phyloP scores from a whole-genome alignment of 2,113 vertebrate species.

The Antigone vipio region DNA sequence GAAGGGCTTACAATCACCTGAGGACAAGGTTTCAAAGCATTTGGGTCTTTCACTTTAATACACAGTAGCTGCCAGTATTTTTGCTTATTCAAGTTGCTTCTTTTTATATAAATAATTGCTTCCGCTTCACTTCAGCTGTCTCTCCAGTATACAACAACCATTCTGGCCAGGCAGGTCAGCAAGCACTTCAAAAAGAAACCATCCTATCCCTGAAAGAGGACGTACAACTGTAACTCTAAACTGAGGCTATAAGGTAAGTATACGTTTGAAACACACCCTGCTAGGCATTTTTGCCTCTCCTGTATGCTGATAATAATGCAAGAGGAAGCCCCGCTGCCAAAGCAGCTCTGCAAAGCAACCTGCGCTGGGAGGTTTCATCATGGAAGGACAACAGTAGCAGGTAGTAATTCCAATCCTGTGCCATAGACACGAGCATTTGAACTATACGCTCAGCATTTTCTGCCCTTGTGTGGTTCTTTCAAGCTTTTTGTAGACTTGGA shows the following conservation, averaged over 20 bases:
- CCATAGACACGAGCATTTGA: not conserved
- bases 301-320: not conserved
- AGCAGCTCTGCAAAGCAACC: not conserved
- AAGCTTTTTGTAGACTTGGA: not conserved
- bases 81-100: not conserved
- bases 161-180: not conserved
- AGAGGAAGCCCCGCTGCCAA: not conserved
- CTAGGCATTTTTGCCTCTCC: not conserved
- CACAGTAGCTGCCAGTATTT: not conserved
- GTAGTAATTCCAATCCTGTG: not conserved
- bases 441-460: not conserved
- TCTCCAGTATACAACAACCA: not conserved
- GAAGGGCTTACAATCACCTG: not conserved
- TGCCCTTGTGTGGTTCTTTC: not conserved
- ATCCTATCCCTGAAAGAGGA: not conserved
- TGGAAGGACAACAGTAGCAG: not conserved
- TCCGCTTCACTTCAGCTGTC: constrained; percentile 36
- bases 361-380: not conserved
- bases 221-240: not conserved
- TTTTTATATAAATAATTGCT: constrained; percentile 31
- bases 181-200: not conserved
- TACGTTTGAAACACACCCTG: not conserved
- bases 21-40: not conserved
- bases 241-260: not conserved
- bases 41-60: not conserved